Conservation (phyloP, 2,888 invertebrate genomes). For the Meandrusa payeni region DNA sequence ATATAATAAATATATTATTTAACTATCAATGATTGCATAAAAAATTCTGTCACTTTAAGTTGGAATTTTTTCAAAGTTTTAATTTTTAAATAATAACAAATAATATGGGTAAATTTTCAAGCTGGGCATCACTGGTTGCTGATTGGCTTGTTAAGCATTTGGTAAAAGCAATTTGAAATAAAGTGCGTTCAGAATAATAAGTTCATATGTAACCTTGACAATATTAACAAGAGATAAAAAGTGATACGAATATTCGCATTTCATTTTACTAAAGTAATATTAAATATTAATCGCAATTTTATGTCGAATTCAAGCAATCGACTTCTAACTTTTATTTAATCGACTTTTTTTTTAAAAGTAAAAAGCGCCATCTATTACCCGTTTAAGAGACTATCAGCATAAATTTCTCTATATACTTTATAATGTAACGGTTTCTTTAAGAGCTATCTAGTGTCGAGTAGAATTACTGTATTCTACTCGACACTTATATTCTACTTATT, state of each 20-base stretch:
- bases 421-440: background rate
- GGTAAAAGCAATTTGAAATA: conserved; percentile 18
- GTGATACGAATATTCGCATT: background rate
- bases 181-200: conserved; percentile 23
- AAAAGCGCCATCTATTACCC: background rate
- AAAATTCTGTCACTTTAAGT: too few relatives aligned
- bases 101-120: conserved; percentile 12
- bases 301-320: too few relatives aligned
- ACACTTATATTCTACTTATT: too few relatives aligned
- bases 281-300: too few relatives aligned
- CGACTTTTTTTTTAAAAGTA: too few relatives aligned
- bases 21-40: too few relatives aligned
- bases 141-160: conserved; percentile 32
- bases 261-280: too few relatives aligned
- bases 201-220: conserved; percentile 4
- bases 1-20: too few relatives aligned
- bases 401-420: background rate
- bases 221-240: background rate
- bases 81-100: too few relatives aligned
- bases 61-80: too few relatives aligned
- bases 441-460: conserved; percentile 38
- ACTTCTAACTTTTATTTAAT: background rate
- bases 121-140: conserved; percentile 31
- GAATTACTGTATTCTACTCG: too few relatives aligned
- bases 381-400: background rate